Evolutionary conservation across 2,113 vertebrate genomes (phyloP).

Genomic region (Regulus satrapa): DNA sequence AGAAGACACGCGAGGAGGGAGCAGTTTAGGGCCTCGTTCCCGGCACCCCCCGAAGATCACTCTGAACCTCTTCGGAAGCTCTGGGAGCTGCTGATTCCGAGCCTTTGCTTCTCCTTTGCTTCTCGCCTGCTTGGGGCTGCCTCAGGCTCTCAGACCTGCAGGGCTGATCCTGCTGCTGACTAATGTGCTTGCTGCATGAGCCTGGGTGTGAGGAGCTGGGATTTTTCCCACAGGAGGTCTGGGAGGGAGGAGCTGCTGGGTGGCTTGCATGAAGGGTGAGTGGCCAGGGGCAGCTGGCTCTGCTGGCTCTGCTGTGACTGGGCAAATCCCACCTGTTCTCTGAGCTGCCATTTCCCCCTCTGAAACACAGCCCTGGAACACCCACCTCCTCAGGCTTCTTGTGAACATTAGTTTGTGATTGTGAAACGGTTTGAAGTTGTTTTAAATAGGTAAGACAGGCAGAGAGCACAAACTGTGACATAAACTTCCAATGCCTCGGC

Average conservation of each 20-base stretch:
- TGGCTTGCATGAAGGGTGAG: neutral
- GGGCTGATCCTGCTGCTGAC: neutral
- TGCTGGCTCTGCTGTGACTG: neutral
- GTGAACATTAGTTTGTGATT: neutral
- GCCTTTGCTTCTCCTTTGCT: neutral
- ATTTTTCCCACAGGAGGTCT: neutral
- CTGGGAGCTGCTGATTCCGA: neutral
- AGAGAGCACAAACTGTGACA: neutral
- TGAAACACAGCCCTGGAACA: neutral
- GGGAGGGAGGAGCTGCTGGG: neutral
- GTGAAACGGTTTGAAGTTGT: neutral
- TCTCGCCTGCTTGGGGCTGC: neutral
- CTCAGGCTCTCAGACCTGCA: neutral
- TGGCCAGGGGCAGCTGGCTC: neutral
- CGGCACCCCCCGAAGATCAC: neutral
- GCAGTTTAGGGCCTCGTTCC: neutral
- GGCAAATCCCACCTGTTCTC: neutral
- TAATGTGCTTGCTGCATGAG: neutral
- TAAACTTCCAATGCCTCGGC: neutral
- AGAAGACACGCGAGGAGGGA: constrained; percentile 18
- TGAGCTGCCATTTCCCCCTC: neutral
- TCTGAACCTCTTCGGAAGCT: constrained; percentile 8
- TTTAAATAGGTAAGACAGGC: neutral
- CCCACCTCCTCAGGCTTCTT: neutral
- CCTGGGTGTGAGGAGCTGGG: neutral